Conservation (phyloP, 2,888 invertebrate genomes). For the Leucophenga montana region DNA sequence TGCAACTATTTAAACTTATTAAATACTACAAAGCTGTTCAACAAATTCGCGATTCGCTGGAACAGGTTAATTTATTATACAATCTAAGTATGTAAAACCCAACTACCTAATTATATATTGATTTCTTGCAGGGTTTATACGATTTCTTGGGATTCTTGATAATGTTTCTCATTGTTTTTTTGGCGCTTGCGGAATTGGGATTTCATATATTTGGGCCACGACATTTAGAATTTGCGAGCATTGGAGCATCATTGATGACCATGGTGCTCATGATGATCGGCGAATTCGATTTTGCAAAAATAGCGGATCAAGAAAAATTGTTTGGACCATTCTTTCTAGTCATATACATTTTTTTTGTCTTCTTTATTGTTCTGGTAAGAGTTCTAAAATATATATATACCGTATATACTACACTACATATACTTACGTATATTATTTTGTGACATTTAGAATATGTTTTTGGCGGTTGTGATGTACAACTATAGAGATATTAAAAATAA, state of each 20-base stretch:
- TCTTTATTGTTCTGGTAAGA: constrained; percentile 81
- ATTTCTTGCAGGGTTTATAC: background rate
- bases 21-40: background rate
- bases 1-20: constrained; percentile 4
- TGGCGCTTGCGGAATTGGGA: background rate
- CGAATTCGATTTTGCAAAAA: constrained; percentile 81
- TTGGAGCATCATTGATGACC: constrained; percentile 76
- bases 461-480: constrained; percentile 86
- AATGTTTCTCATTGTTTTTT: constrained; percentile 1
- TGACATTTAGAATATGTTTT: constrained; percentile 83
- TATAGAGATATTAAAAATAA: constrained; percentile 69
- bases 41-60: background rate
- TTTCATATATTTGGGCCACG: background rate
- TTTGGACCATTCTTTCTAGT: constrained; percentile 84
- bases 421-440: too few species aligned
- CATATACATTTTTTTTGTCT: constrained; percentile 83
- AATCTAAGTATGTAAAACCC: too few species aligned
- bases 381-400: background rate
- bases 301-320: constrained; percentile 79
- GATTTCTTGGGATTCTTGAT: background rate
- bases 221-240: constrained; percentile 77
- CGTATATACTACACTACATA: constrained; percentile 18
- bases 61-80: background rate
- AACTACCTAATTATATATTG: background rate
- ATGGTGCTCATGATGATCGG: constrained; percentile 83